phyloP scores from a whole-genome alignment of 53 echinoderm and acorn worm species.

The Patiria pectinifera region DNA sequence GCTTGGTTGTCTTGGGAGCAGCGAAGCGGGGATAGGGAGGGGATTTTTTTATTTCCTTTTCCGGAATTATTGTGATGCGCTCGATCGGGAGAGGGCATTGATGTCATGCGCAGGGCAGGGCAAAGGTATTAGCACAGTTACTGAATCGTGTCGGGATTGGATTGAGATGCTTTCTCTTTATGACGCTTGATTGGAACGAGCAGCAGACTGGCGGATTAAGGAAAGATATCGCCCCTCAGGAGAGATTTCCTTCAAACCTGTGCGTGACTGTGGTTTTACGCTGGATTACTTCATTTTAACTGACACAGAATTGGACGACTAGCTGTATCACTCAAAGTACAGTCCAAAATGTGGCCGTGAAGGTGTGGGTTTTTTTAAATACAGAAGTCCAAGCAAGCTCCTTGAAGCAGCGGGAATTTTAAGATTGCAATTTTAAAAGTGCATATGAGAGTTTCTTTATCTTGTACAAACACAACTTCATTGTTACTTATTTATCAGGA shows the following conservation, averaged over 20 bases:
- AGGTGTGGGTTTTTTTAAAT: not conserved
- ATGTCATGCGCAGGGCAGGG: not conserved
- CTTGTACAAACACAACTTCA: too few species aligned
- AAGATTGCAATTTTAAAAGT: too few species aligned
- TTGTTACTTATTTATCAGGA: too few species aligned
- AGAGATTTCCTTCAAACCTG: not conserved
- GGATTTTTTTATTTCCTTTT: too few species aligned
- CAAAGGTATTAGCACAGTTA: not conserved
- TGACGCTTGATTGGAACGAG: not conserved
- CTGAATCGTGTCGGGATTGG: not conserved
- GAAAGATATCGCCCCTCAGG: not conserved
- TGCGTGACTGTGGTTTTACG: constrained; percentile 7
- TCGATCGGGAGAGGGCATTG: too few species aligned
- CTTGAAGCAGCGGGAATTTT: too few species aligned
- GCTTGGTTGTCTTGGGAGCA: not conserved
- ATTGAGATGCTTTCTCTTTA: not conserved
- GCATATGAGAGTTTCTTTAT: too few species aligned
- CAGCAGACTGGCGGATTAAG: not conserved
- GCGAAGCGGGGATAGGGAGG: too few species aligned
- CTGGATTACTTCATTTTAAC: constrained; percentile 9
- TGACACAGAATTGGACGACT: not conserved
- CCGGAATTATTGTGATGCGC: too few species aligned
- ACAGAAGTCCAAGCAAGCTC: too few species aligned
- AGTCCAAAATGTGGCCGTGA: not conserved
- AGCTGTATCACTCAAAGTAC: not conserved